Base-by-base conservation (phyloP, 1,140 invertebrate genomes). In the Caenorhabditis latens region DNA sequence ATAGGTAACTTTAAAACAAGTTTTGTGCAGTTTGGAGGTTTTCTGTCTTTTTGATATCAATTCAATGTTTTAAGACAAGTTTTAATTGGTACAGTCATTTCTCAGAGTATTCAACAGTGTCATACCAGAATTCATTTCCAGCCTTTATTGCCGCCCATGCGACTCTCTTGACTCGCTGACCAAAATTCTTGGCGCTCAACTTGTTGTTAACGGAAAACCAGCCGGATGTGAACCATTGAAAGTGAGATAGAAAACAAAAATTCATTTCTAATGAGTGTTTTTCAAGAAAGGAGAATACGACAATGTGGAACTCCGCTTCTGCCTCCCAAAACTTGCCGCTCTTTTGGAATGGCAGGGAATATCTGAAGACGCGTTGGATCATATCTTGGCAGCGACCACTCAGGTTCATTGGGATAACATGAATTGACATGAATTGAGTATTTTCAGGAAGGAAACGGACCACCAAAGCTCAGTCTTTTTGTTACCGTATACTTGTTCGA, bases 401-500 rank as follows among this genome's bases (percentile, higher is more conserved):
- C 50, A 71, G 53, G 85, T 86, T 43, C 9, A 21, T 11, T n/a
- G 16, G 16, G 9, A 42, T 55, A 1, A 40, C 2, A 16, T 46
- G 8, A 16, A 16, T 46, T 61, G 14, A 7, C 21, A 13, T 16
- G 5, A 61, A 61, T 6, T 1, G 9, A 53, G n/a, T 21, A 2
- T 19, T 86, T 75, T 32, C 50, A 92, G 91, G 91, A 91, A 43
- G 89, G 90, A 32, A 83, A 89, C 53, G 88, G 85, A 43, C 84
- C 91, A 24, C 91, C 89, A 19, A 90, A 90, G 2, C 75, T 91
- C 83, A 91, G 91, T 19, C 67, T 92, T 24, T 92, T 92, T 65
- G 91, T 92, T 14, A 92, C 91, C 3, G 87, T 92, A 21, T 92
- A 92, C 84, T 87, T 92, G n/a, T 92, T 92, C 85, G 91, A 92